Evolutionary conservation across 2,888 invertebrate genomes (phyloP), one percentile per base, ranked within the genome.

Genomic region (Luperina nickerlii): DNA sequence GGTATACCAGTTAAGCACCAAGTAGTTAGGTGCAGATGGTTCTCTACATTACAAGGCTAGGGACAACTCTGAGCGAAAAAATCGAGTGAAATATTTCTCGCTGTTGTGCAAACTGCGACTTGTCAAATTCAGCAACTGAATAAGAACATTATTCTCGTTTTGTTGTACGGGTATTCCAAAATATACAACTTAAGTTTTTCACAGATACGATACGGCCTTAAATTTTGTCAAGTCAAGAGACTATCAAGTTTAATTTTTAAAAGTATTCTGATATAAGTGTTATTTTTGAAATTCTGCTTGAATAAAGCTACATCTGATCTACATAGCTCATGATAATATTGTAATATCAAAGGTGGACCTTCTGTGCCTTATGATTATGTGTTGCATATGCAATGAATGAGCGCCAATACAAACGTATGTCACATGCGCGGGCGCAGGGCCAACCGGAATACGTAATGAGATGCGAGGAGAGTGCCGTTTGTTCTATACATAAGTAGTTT

Each of bases 381-480:
- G 38, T 48, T 66, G 78, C 48, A 75, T 74, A 79, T 80, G 79
- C 86, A 78, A 86, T 89, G 90, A 90, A 90, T 90, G 90, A 86
- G 83, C 81, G 81, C 70, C 75, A 79, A 84, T 79, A 87, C 83
- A 85, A 83, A 83, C 79, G 85, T 72, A 27, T 71, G 74, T 78
- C 73, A 51, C 68, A 67, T 79, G 81, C 82, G 81, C 82, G 79
- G 74, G 78, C 83, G 82, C 81, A 79, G 71, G 57, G 77, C 77
- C 81, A 79, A 84, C 88, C 86, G 86, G 91, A 90, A 91, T 90
- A 88, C 88, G 74, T 87, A 88, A 91, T 89, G 84, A 71, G 79
- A 70, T 73, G 82, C 57, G 81, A 84, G 80, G 24, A 84, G 74
- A 88, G 90, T 90, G 90, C 89, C 89, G 92, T 88, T 89, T 84